phyloP scores from a whole-genome alignment of 1,140 invertebrate genomes.

The Drosophila tani region DNA sequence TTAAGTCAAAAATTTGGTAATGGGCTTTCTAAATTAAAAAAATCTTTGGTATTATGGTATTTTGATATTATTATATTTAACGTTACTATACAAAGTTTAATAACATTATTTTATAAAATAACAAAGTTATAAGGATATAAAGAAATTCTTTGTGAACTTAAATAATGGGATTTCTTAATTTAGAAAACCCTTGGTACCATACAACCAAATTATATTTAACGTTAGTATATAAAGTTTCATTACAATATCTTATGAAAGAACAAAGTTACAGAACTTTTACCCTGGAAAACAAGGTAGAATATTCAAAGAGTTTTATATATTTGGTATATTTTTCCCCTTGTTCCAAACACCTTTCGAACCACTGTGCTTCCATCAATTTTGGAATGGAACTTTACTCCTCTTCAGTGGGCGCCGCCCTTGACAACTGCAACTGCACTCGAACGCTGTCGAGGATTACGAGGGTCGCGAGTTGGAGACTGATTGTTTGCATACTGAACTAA shows the following conservation, averaged over 20 bases:
- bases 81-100: not conserved
- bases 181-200: not conserved
- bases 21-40: not conserved
- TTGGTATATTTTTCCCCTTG: not conserved
- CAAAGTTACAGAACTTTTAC: not conserved
- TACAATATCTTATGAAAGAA: not conserved
- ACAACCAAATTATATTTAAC: not conserved
- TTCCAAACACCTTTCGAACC: not conserved
- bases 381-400: slow-evolving; percentile 60
- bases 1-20: not conserved
- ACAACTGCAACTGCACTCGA: slow-evolving; percentile 49
- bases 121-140: not conserved
- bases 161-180: not conserved
- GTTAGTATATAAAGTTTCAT: not conserved
- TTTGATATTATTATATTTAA: not conserved
- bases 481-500: slow-evolving; percentile 52
- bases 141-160: not conserved
- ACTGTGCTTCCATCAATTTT: slow-evolving; percentile 38
- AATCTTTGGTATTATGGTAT: not conserved
- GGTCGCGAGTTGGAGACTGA: slow-evolving; percentile 9
- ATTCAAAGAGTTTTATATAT: not conserved
- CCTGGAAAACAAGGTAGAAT: too few relatives aligned
- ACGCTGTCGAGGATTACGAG: slow-evolving; percentile 24
- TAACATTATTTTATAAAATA: not conserved
- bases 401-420: slow-evolving; percentile 29